Evolutionary conservation across 2,797 vertebrate genomes (phyloP), one percentile per base, ranked within the genome.

Genomic region (Chromis chromis): DNA sequence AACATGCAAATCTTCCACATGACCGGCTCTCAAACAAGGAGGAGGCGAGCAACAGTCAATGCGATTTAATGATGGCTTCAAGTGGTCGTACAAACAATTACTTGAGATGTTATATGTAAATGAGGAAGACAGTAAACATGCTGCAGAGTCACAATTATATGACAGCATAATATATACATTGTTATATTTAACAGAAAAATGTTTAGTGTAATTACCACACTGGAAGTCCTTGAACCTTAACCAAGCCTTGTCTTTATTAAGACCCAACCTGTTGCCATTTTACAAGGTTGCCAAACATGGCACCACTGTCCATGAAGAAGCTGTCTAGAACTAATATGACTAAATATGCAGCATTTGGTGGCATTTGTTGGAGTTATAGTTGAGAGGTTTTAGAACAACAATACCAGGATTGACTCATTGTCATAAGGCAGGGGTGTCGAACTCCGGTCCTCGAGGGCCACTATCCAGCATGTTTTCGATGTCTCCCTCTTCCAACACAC

Each of bases 21-120:
- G 48, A 76, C 31, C 49, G 28, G n/a, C 65, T 72, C 49, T 79
- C 44, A 54, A 36, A 73, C 10, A 9, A 59, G n/a, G 33, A 33
- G 10, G 5, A 27, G 33, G 48, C 49, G 36, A 61, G 24, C 8
- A 50, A 1, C 0, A 11, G 68, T 25, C 4, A 50, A 56, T 65
- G 39, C 33, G 49, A 28, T 54, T 53, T 28, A 17, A 28, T 46
- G 42, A 31, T 40, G 49, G 2, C 17, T n/a, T 40, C 56, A n/a
- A 27, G 52, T 57, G 2, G 42, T 53, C 0, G 50, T 57, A 31
- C 39, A 56, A 42, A 31, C 14, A 61, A 50, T 62, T 48, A 46
- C 4, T 2, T 24, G 24, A n/a, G 27, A 54, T 31, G n/a, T 39
- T 12, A 17, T 19, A 25, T 57, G 5, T 50, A 57, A 55, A 28